phyloP scores from a whole-genome alignment of 2,113 vertebrate species.

The Phoenicopterus ruber region DNA sequence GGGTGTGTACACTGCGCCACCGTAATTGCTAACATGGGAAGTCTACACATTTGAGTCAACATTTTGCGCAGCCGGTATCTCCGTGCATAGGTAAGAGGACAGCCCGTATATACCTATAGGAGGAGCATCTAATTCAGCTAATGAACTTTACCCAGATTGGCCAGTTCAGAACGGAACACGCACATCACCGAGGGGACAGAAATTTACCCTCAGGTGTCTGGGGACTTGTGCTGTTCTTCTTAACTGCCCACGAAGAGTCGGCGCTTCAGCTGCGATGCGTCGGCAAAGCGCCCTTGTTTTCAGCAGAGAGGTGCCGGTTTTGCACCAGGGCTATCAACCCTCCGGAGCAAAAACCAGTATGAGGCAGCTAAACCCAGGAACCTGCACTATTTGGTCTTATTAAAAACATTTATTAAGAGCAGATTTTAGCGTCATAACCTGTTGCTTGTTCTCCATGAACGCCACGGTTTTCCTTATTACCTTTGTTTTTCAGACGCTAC shows the following conservation, averaged over 20 bases:
- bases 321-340: neutral
- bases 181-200: rapidly evolving
- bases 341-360: neutral
- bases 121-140: neutral
- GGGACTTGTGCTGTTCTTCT: neutral
- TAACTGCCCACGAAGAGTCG: neutral
- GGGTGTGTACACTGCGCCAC: no score
- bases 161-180: neutral
- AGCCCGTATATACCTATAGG: rapidly evolving
- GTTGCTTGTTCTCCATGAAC: neutral
- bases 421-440: neutral
- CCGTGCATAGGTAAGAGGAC: neutral
- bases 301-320: neutral
- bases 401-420: neutral
- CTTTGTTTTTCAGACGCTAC: neutral
- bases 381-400: neutral
- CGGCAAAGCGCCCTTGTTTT: neutral
- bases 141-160: neutral
- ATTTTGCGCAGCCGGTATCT: neutral
- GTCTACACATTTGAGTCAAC: no score
- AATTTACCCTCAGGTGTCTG: neutral
- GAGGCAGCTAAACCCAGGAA: neutral
- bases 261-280: neutral
- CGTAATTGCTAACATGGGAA: neutral
- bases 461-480: neutral